Percentiles rank a stretch among this genome's conserved stretches.
These are phyloP conservation scores for Peromyscus polionotus DNA, from an alignment of 2,113 vertebrate genomes.

Conservation along the genomic window DNA sequence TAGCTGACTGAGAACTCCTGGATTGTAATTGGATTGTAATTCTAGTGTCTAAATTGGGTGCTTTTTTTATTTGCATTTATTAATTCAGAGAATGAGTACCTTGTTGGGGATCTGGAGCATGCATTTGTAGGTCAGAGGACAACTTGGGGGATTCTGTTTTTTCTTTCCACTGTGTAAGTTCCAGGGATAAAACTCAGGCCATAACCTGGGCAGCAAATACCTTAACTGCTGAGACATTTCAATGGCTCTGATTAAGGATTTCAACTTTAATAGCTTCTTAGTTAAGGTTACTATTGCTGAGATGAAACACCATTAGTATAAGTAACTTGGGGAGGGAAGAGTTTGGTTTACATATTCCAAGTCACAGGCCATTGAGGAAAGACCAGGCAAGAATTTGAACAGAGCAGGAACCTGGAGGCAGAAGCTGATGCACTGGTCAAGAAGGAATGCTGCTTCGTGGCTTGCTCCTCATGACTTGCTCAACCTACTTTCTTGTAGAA, in stretches of 20 bases:
- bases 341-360: background rate
- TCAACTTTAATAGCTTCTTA: background rate
- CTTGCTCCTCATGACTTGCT: background rate
- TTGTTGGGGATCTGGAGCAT: background rate
- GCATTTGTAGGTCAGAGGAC: background rate
- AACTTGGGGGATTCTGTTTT: background rate
- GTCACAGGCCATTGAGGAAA: background rate
- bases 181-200: background rate
- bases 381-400: background rate
- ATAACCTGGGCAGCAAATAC: background rate
- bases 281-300: background rate
- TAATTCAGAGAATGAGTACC: background rate
- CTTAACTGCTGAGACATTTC: background rate
- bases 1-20: conserved; percentile 41
- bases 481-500: background rate
- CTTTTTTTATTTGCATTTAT: background rate
- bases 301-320: background rate
- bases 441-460: background rate
- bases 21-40: conserved; percentile 58
- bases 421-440: background rate
- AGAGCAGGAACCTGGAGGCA: background rate
- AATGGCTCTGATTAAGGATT: background rate
- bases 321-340: background rate
- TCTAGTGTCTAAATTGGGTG: conserved; percentile 48
- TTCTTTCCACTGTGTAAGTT: background rate